A percentile compares a stretch with the other conserved stretches of the same genome.
Conservation (phyloP, 2,113 vertebrate genomes). For the Ailuropoda melanoleuca region DNA sequence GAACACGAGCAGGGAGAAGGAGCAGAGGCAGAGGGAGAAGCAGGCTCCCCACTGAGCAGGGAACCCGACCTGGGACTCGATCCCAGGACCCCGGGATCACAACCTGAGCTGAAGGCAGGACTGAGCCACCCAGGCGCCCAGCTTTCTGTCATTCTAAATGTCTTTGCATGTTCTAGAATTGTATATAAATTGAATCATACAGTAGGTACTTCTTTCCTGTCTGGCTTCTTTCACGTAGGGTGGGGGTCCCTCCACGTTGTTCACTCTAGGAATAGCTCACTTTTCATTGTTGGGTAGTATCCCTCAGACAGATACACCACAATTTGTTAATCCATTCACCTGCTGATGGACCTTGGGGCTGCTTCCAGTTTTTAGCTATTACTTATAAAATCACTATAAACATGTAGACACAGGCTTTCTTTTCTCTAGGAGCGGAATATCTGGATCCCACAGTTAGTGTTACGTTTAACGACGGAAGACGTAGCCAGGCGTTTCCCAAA, state of each 20-base stretch:
- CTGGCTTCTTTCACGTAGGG: background rate
- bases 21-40: too few relatives aligned
- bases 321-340: background rate
- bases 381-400: background rate
- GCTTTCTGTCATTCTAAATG: too few relatives aligned
- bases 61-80: too few relatives aligned
- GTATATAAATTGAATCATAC: background rate
- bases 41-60: too few relatives aligned
- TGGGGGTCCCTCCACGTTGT: too few relatives aligned
- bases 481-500: background rate
- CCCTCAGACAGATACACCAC: background rate
- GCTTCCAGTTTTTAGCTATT: background rate
- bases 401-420: background rate
- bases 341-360: background rate
- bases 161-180: conserved; percentile 3
- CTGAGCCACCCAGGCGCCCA: too few relatives aligned
- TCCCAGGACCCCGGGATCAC: too few relatives aligned
- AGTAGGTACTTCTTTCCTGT: background rate
- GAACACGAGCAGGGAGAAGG: too few relatives aligned
- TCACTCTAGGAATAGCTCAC: background rate
- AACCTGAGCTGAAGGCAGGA: too few relatives aligned
- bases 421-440: background rate
- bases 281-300: background rate
- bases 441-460: background rate
- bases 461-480: background rate